These are phyloP conservation scores for Leptothorax acervorum DNA, from an alignment of 2,888 invertebrate genomes.

Conservation along the genomic window DNA sequence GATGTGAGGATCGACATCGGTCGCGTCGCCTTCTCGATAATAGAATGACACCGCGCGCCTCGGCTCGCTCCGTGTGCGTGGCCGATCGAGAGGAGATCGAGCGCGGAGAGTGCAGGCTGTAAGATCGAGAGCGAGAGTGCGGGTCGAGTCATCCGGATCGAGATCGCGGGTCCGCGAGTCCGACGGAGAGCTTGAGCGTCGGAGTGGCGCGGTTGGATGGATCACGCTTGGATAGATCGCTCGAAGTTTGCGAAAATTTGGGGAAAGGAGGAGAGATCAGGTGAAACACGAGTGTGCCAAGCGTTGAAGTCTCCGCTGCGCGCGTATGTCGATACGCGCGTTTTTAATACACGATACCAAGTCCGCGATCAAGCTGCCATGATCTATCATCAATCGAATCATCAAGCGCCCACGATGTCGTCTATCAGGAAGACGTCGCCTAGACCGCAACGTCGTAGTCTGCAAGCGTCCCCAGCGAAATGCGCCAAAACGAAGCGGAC, in stretches of 20 bases:
- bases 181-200: slow-evolving; percentile 2
- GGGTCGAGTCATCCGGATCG: slow-evolving; percentile 25
- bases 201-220: neutral
- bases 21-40: neutral
- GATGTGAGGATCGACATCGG: slow-evolving; percentile 69
- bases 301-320: slow-evolving; percentile 21
- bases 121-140: slow-evolving; percentile 27
- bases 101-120: slow-evolving; percentile 12
- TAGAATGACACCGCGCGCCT: slow-evolving; percentile 42
- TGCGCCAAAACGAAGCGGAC: slow-evolving; percentile 69
- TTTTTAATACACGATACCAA: neutral
- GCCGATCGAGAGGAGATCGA: slow-evolving; percentile 42
- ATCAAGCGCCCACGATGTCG: slow-evolving; percentile 83
- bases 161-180: slow-evolving; percentile 23
- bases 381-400: slow-evolving; percentile 81
- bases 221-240: neutral
- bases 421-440: slow-evolving; percentile 83
- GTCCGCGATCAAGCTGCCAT: slow-evolving; percentile 68
- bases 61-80: slow-evolving; percentile 31
- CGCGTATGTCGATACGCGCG: slow-evolving; percentile 3
- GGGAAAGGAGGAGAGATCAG: neutral
- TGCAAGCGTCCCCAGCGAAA: slow-evolving; percentile 76
- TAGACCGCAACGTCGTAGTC: slow-evolving; percentile 79
- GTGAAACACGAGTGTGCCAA: slow-evolving; percentile 30
- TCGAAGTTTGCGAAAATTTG: neutral